A percentile compares a stretch with the other conserved stretches of the same genome.
Evolutionary conservation across 1,140 invertebrate genomes (phyloP).

Genomic region (Grapholita molesta): DNA sequence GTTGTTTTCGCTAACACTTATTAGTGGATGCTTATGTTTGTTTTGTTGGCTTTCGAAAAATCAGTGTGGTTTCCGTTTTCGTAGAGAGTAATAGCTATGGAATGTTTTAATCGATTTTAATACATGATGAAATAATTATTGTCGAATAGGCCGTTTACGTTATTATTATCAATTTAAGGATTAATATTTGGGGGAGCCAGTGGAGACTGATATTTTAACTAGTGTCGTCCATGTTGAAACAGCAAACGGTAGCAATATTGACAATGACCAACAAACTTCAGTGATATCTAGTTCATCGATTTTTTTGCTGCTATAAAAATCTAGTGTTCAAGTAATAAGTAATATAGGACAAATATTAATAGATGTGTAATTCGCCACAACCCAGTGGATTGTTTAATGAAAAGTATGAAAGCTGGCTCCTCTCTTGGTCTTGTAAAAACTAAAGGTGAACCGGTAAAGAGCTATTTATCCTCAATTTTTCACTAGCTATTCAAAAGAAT

Average conservation of each 20-base stretch:
- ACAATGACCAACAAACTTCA: constrained; percentile 8
- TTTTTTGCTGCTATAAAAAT: constrained; percentile 7
- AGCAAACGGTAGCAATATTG: neutral
- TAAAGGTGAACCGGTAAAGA: constrained; percentile 20
- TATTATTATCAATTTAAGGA: constrained; percentile 19
- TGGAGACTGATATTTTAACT: constrained; percentile 8
- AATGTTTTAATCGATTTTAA: constrained; percentile 67
- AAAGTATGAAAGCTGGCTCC: constrained; percentile 2
- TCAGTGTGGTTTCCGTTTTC: constrained; percentile 70
- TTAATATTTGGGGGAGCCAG: constrained; percentile 14
- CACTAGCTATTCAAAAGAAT: constrained; percentile 63
- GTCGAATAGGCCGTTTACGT: constrained; percentile 22
- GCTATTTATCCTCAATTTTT: constrained; percentile 58
- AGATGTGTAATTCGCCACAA: neutral
- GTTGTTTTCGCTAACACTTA: constrained; percentile 64
- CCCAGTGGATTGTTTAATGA: neutral
- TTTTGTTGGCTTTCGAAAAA: constrained; percentile 73
- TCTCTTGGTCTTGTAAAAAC: constrained; percentile 3
- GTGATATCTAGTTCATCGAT: constrained; percentile 6
- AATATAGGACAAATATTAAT: constrained; percentile 2
- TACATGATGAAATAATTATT: constrained; percentile 29
- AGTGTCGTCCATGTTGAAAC: neutral
- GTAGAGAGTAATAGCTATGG: constrained; percentile 64
- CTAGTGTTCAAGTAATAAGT: neutral
- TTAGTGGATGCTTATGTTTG: constrained; percentile 68